Evolutionary conservation across 2,797 vertebrate species (phyloP).

Genomic region (Aphelocoma californica): DNA sequence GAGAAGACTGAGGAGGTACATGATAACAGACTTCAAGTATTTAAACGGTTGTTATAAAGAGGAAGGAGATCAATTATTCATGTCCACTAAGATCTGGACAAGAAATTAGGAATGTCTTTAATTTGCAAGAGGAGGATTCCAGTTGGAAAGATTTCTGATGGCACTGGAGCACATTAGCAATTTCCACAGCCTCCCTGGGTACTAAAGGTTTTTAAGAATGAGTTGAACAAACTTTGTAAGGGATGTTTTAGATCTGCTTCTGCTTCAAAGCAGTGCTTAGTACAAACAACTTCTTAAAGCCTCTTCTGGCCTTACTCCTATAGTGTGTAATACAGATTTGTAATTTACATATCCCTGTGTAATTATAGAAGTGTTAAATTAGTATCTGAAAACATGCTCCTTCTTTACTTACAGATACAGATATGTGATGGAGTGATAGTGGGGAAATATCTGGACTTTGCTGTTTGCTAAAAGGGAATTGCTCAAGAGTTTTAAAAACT

Average conservation of each 20-base stretch:
- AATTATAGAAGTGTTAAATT: neutral
- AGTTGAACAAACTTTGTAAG: slow-evolving; percentile 8
- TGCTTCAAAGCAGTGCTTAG: neutral
- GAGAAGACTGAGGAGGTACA: slow-evolving; percentile 57
- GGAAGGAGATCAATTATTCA: slow-evolving; percentile 63
- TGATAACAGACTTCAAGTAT: slow-evolving; percentile 72
- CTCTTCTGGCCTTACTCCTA: neutral
- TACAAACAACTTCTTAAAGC: slow-evolving; percentile 26
- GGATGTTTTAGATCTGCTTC: neutral
- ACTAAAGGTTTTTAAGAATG: slow-evolving; percentile 4
- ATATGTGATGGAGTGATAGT: neutral
- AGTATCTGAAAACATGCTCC: neutral
- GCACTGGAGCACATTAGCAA: neutral
- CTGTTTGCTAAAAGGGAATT: neutral
- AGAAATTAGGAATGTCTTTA: slow-evolving; percentile 44
- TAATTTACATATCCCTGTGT: neutral
- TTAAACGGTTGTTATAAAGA: slow-evolving; percentile 56
- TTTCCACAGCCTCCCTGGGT: slow-evolving; percentile 2
- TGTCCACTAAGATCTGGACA: slow-evolving; percentile 49
- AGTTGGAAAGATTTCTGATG: slow-evolving; percentile 14
- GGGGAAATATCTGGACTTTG: neutral
- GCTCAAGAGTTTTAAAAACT: neutral
- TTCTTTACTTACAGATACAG: neutral
- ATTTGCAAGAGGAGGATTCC: slow-evolving; percentile 27
- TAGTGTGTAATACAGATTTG: neutral